These are phyloP conservation scores for Malurus cyaneus DNA, from an alignment of 2,113 vertebrate species.

Conservation along the genomic window DNA sequence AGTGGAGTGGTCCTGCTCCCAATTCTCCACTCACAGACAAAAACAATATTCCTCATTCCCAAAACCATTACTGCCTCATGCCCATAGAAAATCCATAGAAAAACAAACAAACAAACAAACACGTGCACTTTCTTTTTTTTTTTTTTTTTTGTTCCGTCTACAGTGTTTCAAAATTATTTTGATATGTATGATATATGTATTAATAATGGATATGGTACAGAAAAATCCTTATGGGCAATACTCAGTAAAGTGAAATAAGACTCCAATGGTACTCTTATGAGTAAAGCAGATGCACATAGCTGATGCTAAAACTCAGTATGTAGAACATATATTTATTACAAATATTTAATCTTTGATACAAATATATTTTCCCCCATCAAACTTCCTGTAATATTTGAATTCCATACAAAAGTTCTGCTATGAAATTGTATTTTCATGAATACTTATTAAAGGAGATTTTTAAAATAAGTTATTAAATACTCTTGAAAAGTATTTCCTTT, in stretches of 20 bases:
- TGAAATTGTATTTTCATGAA: neutral
- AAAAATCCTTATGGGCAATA: neutral
- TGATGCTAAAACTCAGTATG: neutral
- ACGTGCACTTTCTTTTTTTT: rapidly evolving
- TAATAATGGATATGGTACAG: neutral
- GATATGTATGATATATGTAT: neutral
- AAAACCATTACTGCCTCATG: neutral
- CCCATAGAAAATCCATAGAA: neutral
- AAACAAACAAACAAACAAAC: neutral
- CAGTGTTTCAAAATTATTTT: neutral
- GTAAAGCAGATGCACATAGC: neutral
- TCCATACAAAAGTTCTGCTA: neutral
- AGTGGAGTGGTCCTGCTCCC: neutral
- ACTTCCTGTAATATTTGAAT: neutral
- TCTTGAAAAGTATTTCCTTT: neutral
- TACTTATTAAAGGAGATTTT: neutral
- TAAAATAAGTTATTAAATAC: neutral
- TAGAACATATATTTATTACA: neutral
- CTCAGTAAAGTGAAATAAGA: neutral
- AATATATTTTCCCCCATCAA: neutral
- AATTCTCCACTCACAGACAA: neutral
- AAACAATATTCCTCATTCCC: neutral
- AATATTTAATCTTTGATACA: neutral
- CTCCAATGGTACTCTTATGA: neutral
- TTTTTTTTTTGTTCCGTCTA: neutral